Evolutionary conservation across 2,797 vertebrate species (phyloP).

Genomic region (Peromyscus aztecus): DNA sequence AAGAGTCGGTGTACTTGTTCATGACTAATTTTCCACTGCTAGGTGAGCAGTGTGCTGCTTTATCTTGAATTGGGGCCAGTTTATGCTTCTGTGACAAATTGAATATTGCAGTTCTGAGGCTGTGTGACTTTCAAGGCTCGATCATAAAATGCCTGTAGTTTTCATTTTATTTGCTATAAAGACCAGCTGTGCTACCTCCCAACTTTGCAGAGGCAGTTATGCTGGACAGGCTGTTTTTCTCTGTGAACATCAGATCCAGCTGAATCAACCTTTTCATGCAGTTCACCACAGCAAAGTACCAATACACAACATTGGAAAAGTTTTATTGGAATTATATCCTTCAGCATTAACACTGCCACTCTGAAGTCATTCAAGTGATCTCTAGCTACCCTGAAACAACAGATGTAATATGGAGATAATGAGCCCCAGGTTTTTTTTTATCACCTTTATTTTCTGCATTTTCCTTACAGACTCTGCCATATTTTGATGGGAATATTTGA

Average conservation of each 20-base stretch:
- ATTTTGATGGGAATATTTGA: background rate
- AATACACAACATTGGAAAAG: background rate
- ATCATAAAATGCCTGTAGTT: background rate
- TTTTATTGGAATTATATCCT: background rate
- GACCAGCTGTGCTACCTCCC: background rate
- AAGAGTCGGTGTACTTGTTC: background rate
- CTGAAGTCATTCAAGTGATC: background rate
- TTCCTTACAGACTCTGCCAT: background rate
- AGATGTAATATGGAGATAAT: background rate
- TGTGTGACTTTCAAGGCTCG: background rate
- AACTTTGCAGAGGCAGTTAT: background rate
- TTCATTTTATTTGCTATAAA: constrained; percentile 30
- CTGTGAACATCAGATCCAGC: background rate
- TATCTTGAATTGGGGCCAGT: background rate
- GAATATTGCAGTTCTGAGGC: background rate
- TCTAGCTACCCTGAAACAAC: background rate
- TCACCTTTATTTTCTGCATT: background rate
- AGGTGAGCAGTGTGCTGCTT: background rate
- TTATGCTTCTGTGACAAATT: background rate
- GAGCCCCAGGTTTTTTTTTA: background rate
- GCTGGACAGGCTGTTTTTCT: background rate
- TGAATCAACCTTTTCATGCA: background rate
- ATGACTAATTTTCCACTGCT: background rate
- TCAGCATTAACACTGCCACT: background rate
- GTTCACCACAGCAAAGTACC: background rate